Evolutionary conservation across 2,888 invertebrate genomes (phyloP), one percentile per base, ranked within the genome.

Genomic region (Ormia ochracea): DNA sequence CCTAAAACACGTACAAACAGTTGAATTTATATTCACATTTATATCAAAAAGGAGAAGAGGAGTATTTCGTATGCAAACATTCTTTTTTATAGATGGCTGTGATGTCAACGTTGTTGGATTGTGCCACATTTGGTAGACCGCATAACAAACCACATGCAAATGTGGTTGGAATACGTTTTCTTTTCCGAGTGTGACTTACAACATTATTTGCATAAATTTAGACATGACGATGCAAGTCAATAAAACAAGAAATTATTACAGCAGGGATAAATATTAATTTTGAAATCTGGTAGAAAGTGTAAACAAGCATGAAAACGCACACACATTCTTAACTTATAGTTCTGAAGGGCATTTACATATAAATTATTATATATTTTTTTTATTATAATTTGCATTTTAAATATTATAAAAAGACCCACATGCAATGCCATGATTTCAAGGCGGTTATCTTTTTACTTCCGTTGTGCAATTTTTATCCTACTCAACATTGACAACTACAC

Each of bases 111-210:
- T 76, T 76, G 61, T 73, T 80, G 59, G 45, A 72, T 73, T 80
- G 80, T 68, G 72, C 61, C 61, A 76, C 54, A 68, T 69, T 76
- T 63, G 75, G 76, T 56, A 68, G 72, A 80, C 80, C 80, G 52
- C 76, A 80, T 41, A 58, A 68, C 33, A 48, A 76, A 43, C 63
- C 80, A 36, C 52, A 76, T 63, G 50, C 48, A 76, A 80, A 73
- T 76, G 63, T 68, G 50, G 72, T 19, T 66, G 17, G 43, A 41
- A 54, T n/a, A n/a, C 33, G 9, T 56, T 33, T 59, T 38, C 21
- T 31, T 28, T 43, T n/a, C n/a, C n/a, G 10, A 33, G 12, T 56
- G 23, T 50, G 45, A 56, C 19, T 31, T 56, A 3, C 21, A 61
- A 70, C 50, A 72, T 59, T 52, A 54, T 79, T 79, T 79, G 59